phyloP scores from a whole-genome alignment of 2,888 invertebrate species.

The Pandemis cinnamomeana region DNA sequence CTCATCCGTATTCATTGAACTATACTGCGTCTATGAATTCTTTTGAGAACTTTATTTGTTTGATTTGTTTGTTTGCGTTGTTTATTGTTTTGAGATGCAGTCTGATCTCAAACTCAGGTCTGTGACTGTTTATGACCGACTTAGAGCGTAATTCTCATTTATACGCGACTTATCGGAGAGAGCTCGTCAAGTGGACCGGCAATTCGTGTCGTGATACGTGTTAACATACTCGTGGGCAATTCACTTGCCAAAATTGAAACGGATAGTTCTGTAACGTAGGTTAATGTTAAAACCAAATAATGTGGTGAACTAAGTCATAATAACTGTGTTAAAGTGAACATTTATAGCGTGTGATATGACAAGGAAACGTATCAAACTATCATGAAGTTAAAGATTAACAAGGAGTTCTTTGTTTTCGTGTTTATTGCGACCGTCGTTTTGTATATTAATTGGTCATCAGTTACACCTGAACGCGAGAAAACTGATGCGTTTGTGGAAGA shows the following conservation, averaged over 20 bases:
- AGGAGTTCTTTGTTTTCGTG: background rate
- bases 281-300: background rate
- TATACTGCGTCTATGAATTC: background rate
- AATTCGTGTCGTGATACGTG: background rate
- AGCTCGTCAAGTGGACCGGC: background rate
- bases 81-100: no score
- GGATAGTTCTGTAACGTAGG: background rate
- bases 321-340: no score
- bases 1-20: background rate
- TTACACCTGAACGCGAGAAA: background rate
- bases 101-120: background rate
- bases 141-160: background rate
- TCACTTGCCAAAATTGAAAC: background rate
- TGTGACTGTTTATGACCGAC: background rate
- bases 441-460: background rate
- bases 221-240: background rate
- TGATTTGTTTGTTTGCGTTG: background rate
- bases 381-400: constrained; percentile 1
- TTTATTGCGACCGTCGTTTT: background rate
- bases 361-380: background rate
- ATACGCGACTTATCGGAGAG: constrained; percentile 2
- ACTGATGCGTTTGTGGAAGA: background rate
- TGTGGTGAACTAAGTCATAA: no score
- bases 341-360: background rate
- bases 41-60: background rate